Evolutionary conservation across 2,888 invertebrate genomes (phyloP).

Genomic region (Thereva unica): DNA sequence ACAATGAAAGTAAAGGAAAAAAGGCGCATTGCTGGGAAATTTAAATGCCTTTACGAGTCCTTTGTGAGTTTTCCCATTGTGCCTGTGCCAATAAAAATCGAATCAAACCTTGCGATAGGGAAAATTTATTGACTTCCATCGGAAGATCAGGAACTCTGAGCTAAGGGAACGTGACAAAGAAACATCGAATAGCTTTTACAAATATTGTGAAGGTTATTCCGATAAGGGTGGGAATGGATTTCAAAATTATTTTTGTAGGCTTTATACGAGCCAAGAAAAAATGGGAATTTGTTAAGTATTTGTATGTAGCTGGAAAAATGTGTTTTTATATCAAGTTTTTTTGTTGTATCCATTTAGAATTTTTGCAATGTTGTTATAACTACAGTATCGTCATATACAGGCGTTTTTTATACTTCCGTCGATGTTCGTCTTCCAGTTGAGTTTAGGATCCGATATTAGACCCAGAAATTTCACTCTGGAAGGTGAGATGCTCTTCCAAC

Average conservation of each 20-base stretch:
- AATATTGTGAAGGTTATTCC: conserved; percentile 21
- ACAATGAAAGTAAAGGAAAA: not conserved
- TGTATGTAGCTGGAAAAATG: too few relatives aligned
- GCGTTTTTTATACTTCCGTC: too few relatives aligned
- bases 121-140: conserved; percentile 31
- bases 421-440: too few relatives aligned
- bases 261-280: conserved; percentile 4
- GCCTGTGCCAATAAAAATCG: conserved; percentile 32
- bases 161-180: conserved; percentile 21
- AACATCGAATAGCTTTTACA: conserved; percentile 23
- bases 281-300: too few relatives aligned
- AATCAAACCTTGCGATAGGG: conserved; percentile 29
- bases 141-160: conserved; percentile 8
- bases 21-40: conserved; percentile 20
- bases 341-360: too few relatives aligned
- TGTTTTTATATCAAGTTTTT: too few relatives aligned
- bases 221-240: conserved; percentile 27
- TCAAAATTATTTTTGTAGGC: conserved; percentile 26
- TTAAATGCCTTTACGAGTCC: conserved; percentile 36
- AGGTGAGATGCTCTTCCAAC: too few relatives aligned
- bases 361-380: too few relatives aligned
- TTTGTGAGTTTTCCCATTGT: conserved; percentile 33
- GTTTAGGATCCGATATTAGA: too few relatives aligned
- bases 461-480: too few relatives aligned
- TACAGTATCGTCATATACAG: too few relatives aligned